These are phyloP conservation scores for Cotesia glomerata DNA, from an alignment of 1,140 invertebrate species.

Conservation along the genomic window DNA sequence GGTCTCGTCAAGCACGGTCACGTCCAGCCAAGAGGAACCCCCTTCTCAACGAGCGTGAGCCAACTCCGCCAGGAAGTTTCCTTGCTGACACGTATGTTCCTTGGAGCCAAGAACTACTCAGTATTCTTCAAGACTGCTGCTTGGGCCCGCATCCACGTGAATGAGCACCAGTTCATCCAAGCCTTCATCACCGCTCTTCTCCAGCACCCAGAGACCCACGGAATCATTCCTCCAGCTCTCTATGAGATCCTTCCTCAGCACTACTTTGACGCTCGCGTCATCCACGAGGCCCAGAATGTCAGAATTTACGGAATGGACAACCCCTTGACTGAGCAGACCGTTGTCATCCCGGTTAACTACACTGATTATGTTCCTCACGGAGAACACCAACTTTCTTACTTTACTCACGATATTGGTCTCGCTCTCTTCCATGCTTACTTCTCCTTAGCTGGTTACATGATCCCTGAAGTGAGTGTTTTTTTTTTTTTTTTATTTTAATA, in stretches of 20 bases:
- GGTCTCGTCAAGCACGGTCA: conserved; percentile 49
- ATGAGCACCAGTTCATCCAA: conserved; percentile 59
- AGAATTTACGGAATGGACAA: conserved; percentile 20
- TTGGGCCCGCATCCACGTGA: conserved; percentile 58
- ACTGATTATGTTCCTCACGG: conserved; percentile 61
- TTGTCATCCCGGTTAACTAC: conserved; percentile 55
- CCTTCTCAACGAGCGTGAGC: conserved; percentile 44
- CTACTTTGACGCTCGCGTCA: conserved; percentile 60
- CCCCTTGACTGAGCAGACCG: conserved; percentile 18
- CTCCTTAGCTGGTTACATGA: conserved; percentile 66
- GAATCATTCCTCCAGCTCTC: conserved; percentile 57
- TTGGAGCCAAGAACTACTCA: conserved; percentile 55
- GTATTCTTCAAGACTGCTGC: conserved; percentile 58
- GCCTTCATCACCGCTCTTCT: conserved; percentile 55
- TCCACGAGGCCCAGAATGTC: conserved; percentile 59
- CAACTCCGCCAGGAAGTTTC: conserved; percentile 54
- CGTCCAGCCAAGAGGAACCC: conserved; percentile 52
- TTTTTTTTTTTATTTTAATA: neutral
- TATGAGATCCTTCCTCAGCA: conserved; percentile 64
- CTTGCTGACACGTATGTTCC: conserved; percentile 58
- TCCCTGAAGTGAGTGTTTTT: conserved; percentile 40
- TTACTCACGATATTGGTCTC: conserved; percentile 76
- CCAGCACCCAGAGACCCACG: conserved; percentile 56
- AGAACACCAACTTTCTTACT: conserved; percentile 72
- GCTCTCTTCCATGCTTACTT: conserved; percentile 74